A percentile compares a stretch with the other conserved stretches of the same genome.
Conservation (phyloP, 2,797 vertebrate genomes). For the Philypnodon macrostomus region DNA sequence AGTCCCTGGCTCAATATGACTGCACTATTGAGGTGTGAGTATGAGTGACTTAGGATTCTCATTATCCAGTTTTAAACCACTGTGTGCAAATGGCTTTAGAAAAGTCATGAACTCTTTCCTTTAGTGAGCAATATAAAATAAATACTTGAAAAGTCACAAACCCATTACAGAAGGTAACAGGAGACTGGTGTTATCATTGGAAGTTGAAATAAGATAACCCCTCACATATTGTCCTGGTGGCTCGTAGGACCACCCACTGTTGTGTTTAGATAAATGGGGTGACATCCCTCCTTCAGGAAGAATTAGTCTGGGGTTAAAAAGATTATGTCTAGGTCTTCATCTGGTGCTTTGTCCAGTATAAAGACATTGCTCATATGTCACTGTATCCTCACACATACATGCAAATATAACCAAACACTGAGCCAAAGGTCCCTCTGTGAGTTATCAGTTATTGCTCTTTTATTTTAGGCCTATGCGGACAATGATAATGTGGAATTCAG, state of each 20-base stretch:
- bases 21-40: too few species aligned
- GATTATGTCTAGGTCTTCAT: conserved; percentile 4
- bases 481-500: conserved; percentile 52
- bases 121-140: too few species aligned
- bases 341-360: conserved; percentile 22
- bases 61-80: too few species aligned
- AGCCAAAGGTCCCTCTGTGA: conserved; percentile 16
- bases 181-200: too few species aligned
- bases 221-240: background rate
- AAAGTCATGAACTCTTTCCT: too few species aligned
- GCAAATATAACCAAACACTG: conserved; percentile 8
- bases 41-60: too few species aligned
- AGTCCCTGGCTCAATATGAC: too few species aligned
- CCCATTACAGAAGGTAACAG: too few species aligned
- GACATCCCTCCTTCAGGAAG: too few species aligned
- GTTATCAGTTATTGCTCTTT: conserved; percentile 49
- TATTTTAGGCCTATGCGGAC: conserved; percentile 62
- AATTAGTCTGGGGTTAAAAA: conserved; percentile 3
- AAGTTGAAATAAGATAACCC: background rate
- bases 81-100: too few species aligned
- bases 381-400: conserved; percentile 12
- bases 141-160: too few species aligned
- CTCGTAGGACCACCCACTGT: conserved; percentile 40
- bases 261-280: conserved; percentile 1
- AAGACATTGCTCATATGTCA: conserved; percentile 8